Percentiles rank a stretch among this genome's conserved stretches.
phyloP scores from a whole-genome alignment of 1,140 invertebrate species.

The Bombyx mandarina region DNA sequence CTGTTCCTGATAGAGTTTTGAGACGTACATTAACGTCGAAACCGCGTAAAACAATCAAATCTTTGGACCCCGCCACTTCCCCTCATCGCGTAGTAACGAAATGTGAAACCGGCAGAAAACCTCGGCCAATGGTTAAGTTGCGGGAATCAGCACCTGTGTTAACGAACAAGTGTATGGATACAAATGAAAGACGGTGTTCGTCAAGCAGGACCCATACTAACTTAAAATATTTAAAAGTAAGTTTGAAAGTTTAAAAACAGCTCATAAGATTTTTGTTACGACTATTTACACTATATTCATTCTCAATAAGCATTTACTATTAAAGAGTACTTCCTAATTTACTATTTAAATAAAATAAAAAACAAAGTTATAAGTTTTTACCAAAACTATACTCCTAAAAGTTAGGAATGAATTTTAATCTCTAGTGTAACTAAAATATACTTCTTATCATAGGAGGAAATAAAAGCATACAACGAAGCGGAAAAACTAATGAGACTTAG shows the following conservation, averaged over 20 bases:
- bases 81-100: slow-evolving; percentile 18
- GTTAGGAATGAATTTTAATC: too few species aligned
- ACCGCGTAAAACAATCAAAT: slow-evolving; percentile 44
- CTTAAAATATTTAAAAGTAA: slow-evolving; percentile 52
- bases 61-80: slow-evolving; percentile 32
- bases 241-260: background rate
- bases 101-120: background rate
- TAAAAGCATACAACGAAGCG: slow-evolving; percentile 37
- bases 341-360: too few species aligned
- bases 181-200: slow-evolving; percentile 24
- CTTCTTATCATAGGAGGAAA: slow-evolving; percentile 43
- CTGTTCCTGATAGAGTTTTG: slow-evolving; percentile 18
- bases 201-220: slow-evolving; percentile 49
- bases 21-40: slow-evolving; percentile 31
- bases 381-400: too few species aligned
- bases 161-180: too few species aligned
- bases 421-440: background rate
- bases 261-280: too few species aligned
- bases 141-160: slow-evolving; percentile 21
- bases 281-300: too few species aligned
- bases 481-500: slow-evolving; percentile 32
- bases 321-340: too few species aligned
- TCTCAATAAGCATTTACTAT: too few species aligned
- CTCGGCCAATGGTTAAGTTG: too few species aligned
- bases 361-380: too few species aligned